Base-by-base conservation (phyloP, 2,113 vertebrate genomes). In the Notarius lentiginosus region DNA sequence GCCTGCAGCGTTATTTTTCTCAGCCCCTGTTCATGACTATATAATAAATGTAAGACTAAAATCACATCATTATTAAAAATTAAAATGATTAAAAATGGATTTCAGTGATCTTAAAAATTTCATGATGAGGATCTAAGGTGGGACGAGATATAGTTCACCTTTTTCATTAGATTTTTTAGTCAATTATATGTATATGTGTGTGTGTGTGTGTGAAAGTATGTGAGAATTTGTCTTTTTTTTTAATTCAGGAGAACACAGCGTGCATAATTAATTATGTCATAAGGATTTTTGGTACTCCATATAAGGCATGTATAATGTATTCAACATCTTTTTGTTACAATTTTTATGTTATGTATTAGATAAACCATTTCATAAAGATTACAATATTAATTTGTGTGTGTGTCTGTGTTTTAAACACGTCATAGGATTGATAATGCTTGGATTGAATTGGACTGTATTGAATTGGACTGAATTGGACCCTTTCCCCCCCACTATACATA, bases 11-110 rank as follows among this genome's bases (percentile, higher is more conserved):
- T 41, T 22, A 51, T 30, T 79, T 30, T 30, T 51, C 53, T 30
- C 1, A 11, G 79, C 8, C 79, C 41, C 27, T 3, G 0, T 30
- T 9, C n/a, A 53, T 77, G 7, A 56, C 55, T 10, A 12, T 80
- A 51, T 60, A 60, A n/a, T 58, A 60, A 27, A 80, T 60, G 55
- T 80, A 41, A 60, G 60, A 81, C 41, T 61, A 61, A 81, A 24
- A 61, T 24, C 17, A 80, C 79, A 34, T 7, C 34, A 10, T 60
- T 61, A 61, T 81, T 80, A 81, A 81, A 24, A 60, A 58, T 79
- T 79, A 20, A 79, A 30, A 22, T 41, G 17, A 22, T 61, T 81
- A 60, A 41, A 79, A 60, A 60, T 80, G 55, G 27, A 55, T 80
- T 80, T 60, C 4, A 41, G 30, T 56, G 0, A 7, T 60, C 56